Percentiles rank a stretch among this genome's conserved stretches.
Conservation (phyloP, 2,888 invertebrate species). For the Horisme vitalbata region DNA sequence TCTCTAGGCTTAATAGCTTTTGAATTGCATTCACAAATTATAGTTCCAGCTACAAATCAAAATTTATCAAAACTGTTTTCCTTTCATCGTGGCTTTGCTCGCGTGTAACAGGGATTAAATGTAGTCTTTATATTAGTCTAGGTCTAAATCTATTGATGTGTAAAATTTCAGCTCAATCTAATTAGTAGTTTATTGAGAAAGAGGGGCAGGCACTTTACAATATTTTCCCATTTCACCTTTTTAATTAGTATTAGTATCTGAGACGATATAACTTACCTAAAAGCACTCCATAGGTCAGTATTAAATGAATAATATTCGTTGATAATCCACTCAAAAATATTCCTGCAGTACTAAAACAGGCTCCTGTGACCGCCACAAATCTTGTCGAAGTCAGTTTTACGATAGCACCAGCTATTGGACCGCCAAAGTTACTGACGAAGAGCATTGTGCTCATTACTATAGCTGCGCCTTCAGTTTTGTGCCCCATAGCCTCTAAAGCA, state of each 20-base stretch:
- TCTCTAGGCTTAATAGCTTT: too few relatives aligned
- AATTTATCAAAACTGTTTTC: too few relatives aligned
- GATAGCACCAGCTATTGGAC: constrained; percentile 87
- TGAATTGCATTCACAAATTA: too few relatives aligned
- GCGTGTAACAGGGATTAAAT: too few relatives aligned
- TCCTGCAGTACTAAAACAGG: constrained; percentile 63
- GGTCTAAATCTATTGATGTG: too few relatives aligned
- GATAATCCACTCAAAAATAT: constrained; percentile 75
- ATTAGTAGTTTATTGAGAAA: too few relatives aligned
- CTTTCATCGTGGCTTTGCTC: too few relatives aligned
- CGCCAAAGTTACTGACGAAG: constrained; percentile 85
- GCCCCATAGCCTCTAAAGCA: constrained; percentile 84
- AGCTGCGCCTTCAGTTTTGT: constrained; percentile 86
- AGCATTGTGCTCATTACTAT: constrained; percentile 87
- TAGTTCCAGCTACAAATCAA: too few relatives aligned
- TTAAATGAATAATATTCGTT: constrained; percentile 68
- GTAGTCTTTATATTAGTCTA: too few relatives aligned
- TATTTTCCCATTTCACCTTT: too few relatives aligned
- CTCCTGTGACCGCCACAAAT: constrained; percentile 69
- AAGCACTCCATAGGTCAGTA: constrained; percentile 71
- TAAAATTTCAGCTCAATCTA: too few relatives aligned
- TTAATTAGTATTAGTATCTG: not conserved
- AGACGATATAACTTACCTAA: constrained; percentile 65
- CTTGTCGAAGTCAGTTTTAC: constrained; percentile 77
- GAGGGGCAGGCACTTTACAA: too few relatives aligned